Percentiles rank a stretch among this genome's conserved stretches.
These are phyloP conservation scores for Huso huso DNA, from an alignment of 2,797 vertebrate genomes.

Conservation along the genomic window DNA sequence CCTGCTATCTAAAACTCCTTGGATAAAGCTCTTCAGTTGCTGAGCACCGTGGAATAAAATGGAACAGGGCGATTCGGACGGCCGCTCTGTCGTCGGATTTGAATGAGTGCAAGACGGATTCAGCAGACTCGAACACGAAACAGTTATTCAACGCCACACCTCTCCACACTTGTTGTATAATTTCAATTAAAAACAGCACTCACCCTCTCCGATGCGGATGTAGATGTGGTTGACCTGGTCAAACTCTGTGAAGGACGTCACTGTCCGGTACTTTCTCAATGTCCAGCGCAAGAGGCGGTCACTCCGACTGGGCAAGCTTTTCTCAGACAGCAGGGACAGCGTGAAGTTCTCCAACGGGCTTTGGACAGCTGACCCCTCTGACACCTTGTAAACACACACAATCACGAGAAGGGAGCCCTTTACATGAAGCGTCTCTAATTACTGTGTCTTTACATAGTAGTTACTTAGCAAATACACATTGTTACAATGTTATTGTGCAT, in stretches of 20 bases:
- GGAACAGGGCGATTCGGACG: neutral
- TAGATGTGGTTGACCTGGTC: slow-evolving; percentile 47
- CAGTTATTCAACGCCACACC: neutral
- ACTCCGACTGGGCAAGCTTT: slow-evolving; percentile 42
- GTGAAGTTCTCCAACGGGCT: slow-evolving; percentile 28
- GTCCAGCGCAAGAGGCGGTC: slow-evolving; percentile 53
- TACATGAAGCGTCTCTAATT: neutral
- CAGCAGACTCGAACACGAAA: neutral
- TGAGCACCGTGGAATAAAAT: no score
- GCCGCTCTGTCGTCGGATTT: no score
- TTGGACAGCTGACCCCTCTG: slow-evolving; percentile 40
- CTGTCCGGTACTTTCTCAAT: slow-evolving; percentile 40
- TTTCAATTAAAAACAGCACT: slow-evolving; percentile 17
- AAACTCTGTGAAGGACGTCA: slow-evolving; percentile 59
- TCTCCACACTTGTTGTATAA: neutral
- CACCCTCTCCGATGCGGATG: slow-evolving; percentile 56
- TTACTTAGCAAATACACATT: neutral
- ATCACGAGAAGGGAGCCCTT: neutral
- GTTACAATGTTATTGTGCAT: neutral
- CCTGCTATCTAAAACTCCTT: no score
- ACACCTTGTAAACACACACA: slow-evolving; percentile 35
- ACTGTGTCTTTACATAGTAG: no score
- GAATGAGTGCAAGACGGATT: neutral
- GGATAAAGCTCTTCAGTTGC: no score
- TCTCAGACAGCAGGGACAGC: slow-evolving; percentile 31